Evolutionary conservation across 2,113 vertebrate genomes (phyloP).

Genomic region (Pseudopodoces humilis): DNA sequence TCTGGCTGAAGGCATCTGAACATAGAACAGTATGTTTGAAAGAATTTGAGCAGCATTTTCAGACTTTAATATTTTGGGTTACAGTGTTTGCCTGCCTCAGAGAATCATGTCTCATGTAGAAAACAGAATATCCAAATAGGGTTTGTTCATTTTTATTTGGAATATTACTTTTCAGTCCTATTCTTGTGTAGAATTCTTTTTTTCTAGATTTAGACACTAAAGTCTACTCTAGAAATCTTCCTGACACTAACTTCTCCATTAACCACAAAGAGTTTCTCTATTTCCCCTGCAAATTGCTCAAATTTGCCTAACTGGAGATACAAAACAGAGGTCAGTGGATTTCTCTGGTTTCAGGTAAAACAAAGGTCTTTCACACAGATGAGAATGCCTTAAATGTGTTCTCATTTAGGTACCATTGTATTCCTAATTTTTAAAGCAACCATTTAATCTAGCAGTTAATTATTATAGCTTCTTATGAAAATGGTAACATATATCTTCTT

Average conservation of each 20-base stretch:
- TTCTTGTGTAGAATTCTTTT: not conserved
- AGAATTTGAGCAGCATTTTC: not conserved
- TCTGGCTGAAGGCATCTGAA: not conserved
- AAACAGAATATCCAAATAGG: not conserved
- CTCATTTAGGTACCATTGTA: not conserved
- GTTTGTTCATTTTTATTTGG: not conserved
- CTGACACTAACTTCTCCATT: not conserved
- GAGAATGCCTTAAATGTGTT: not conserved
- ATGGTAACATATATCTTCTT: not conserved
- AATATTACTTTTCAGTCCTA: not conserved
- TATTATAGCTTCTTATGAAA: not conserved
- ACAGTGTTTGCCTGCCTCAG: not conserved
- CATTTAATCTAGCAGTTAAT: not conserved
- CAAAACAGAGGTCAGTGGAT: not conserved
- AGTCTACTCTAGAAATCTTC: not conserved
- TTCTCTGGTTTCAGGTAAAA: not conserved
- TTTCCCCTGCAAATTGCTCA: not conserved
- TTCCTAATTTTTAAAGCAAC: too few species aligned
- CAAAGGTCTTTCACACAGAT: not conserved
- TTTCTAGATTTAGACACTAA: not conserved
- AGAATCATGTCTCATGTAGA: not conserved
- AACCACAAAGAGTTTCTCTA: not conserved
- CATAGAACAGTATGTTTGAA: not conserved
- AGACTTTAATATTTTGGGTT: not conserved
- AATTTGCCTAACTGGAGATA: not conserved